These are phyloP conservation scores for Hypocryptadius cinnamomeus DNA, from an alignment of 2,113 vertebrate species.

Conservation along the genomic window DNA sequence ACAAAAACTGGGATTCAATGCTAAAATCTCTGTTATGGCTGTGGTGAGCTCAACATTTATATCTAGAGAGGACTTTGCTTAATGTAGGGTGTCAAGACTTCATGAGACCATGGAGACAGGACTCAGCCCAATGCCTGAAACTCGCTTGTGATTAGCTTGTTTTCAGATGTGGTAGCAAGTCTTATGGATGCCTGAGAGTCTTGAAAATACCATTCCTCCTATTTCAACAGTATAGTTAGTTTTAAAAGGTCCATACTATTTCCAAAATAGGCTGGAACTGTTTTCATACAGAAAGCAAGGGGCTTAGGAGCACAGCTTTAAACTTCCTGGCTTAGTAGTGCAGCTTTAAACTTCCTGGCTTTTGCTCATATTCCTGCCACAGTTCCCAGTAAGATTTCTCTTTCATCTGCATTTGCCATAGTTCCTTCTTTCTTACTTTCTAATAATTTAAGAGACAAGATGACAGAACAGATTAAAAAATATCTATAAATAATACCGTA, in stretches of 20 bases:
- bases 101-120: background rate
- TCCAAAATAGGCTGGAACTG: background rate
- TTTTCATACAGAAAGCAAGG: background rate
- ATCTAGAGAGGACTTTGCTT: background rate
- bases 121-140: background rate
- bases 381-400: background rate
- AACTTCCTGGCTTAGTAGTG: background rate
- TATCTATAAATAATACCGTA: conserved; percentile 38
- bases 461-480: conserved; percentile 54
- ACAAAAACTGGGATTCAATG: background rate
- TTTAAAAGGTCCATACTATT: background rate
- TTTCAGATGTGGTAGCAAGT: background rate
- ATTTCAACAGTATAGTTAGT: background rate
- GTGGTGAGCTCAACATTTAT: background rate
- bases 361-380: background rate
- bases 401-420: background rate
- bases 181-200: background rate
- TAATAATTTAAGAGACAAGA: conserved; percentile 55
- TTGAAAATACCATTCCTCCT: background rate
- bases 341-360: background rate
- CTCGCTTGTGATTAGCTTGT: background rate
- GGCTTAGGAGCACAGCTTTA: background rate
- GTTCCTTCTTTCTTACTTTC: conserved; percentile 7
- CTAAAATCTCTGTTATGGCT: background rate
- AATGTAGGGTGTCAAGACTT: background rate